Conservation (phyloP, 2,113 vertebrate species). For the Callocephalon fimbriatum region DNA sequence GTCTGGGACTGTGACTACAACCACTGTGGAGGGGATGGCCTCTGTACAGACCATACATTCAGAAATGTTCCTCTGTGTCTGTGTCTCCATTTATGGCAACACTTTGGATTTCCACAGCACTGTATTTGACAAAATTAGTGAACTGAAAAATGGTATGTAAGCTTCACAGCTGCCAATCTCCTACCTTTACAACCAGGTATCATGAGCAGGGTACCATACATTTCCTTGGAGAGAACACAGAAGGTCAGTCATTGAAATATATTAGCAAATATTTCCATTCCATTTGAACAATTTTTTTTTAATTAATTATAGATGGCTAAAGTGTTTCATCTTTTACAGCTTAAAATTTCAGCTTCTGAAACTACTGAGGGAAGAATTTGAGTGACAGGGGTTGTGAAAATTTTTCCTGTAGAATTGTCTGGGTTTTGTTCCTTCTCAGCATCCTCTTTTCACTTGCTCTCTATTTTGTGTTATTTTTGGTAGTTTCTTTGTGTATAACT, state of each 20-base stretch:
- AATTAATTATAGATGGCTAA: neutral
- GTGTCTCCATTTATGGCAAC: neutral
- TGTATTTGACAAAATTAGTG: neutral
- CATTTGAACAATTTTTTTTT: neutral
- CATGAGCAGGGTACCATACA: neutral
- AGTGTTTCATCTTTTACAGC: neutral
- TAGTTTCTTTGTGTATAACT: neutral
- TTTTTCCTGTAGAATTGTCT: neutral
- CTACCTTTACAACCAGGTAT: neutral
- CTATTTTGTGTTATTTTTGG: neutral
- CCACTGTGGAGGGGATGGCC: neutral
- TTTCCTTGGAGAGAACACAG: neutral
- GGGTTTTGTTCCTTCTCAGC: neutral
- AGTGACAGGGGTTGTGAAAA: neutral
- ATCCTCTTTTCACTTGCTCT: neutral
- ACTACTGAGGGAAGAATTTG: neutral
- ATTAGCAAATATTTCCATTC: rapidly evolving
- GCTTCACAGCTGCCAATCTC: neutral
- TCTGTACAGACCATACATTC: neutral
- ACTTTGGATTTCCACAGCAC: neutral
- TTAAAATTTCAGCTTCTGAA: neutral
- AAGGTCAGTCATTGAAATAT: neutral
- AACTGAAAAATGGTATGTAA: neutral
- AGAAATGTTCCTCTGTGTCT: neutral
- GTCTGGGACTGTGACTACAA: neutral